Evolutionary conservation across 1,140 invertebrate genomes (phyloP), one percentile per base, ranked within the genome.

Genomic region (Calephelis virginiensis): DNA sequence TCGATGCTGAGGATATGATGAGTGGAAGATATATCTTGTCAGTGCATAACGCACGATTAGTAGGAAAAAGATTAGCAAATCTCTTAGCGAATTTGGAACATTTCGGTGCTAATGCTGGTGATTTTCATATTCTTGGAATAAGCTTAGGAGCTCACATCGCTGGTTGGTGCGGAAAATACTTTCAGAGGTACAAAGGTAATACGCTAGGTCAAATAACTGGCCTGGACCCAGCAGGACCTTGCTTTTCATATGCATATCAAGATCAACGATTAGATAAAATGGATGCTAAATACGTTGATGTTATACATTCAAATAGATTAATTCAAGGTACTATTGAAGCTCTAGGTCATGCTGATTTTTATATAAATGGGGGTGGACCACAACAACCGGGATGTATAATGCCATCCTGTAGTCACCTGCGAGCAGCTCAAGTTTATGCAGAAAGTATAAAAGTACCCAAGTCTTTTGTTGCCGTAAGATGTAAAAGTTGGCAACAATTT

Each of bases 311-410:
- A 0, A 94, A 94, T 74, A 92, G 86, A 74, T 85, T 92, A 67
- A 66, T 89, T 12, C 91, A 93, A 74, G 94, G 94, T 3, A 93
- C 94, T 49, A 78, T 91, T 12, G 85, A 92, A 66, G 76, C 94
- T 0, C 78, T 95, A 9, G 94, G 94, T 5, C 91, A 94, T 73
- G 92, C 92, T 8, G 95, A 95, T 78, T 95, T 94, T 74, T 94
- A 92, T 70, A 92, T 93, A 5, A 95, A 95, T 66, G 95, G 96
- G 0, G 95, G 96, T 0, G 93, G 93, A 6, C 75, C 78, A 2
- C 68, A 80, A 9, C 95, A 96, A 79, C 93, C 94, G 0, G 94
- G 94, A 8, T 95, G 95, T 67, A 78, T 91, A 67, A 72, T 86
- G 91, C 76, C 94, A 49, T 92, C 93, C 3, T 94, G 94, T 70